Conservation (phyloP, 2,113 vertebrate species). For the Mandrillus leucophaeus region DNA sequence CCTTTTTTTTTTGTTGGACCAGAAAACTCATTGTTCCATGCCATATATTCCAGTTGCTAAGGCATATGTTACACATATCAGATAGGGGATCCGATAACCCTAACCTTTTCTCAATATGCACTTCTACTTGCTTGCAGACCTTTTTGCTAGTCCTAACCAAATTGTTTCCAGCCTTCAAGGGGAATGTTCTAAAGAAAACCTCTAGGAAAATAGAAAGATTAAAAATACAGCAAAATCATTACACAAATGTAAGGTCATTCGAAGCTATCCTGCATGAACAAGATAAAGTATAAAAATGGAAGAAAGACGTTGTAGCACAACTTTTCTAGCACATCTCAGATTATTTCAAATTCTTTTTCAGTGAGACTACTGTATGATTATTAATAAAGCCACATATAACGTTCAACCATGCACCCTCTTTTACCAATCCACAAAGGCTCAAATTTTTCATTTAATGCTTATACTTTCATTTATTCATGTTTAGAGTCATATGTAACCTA, state of each 20-base stretch:
- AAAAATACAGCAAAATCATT: not conserved
- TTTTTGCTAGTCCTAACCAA: not conserved
- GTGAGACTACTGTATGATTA: not conserved
- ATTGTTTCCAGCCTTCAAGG: not conserved
- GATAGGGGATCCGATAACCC: not conserved
- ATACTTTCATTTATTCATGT: not conserved
- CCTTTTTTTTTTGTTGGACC: not conserved
- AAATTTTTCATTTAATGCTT: not conserved
- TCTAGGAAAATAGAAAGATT: not conserved
- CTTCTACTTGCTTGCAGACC: not conserved
- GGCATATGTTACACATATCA: not conserved
- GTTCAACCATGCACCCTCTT: not conserved
- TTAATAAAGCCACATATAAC: not conserved
- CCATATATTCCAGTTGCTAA: not conserved
- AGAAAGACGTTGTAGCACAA: not conserved
- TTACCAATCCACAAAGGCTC: not conserved
- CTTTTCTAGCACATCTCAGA: not conserved
- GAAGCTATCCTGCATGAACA: not conserved
- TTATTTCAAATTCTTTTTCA: not conserved
- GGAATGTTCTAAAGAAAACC: not conserved
- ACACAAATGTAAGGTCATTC: not conserved
- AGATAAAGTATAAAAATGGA: not conserved
- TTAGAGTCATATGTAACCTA: not conserved
- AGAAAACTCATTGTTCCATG: not conserved
- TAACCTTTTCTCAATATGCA: not conserved